Percentiles rank a stretch among this genome's conserved stretches.
Conservation (phyloP, 1,140 invertebrate species). For the Drosophila tsacasi region DNA sequence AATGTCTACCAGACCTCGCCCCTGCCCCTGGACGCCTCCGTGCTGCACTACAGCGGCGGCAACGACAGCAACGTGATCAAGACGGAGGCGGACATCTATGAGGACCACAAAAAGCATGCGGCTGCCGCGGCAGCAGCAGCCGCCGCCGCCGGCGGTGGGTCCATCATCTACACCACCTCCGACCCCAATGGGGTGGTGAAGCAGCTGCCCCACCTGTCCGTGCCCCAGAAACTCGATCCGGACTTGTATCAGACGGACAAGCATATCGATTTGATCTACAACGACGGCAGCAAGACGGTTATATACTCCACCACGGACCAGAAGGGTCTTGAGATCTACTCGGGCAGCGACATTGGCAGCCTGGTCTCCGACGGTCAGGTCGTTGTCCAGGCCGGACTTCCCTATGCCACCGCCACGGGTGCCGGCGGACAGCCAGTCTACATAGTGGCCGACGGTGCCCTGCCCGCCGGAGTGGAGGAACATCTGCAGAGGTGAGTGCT, state of each 20-base stretch:
- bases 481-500: conserved; percentile 83
- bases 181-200: conserved; percentile 85
- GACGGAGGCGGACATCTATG: conserved; percentile 81
- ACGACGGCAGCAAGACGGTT: conserved; percentile 92
- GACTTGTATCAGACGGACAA: conserved; percentile 80
- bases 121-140: conserved; percentile 50
- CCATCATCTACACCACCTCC: conserved; percentile 84
- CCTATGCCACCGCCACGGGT: conserved; percentile 74
- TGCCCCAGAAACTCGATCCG: conserved; percentile 77
- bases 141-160: conserved; percentile 53
- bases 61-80: conserved; percentile 72
- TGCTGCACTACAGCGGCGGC: conserved; percentile 77
- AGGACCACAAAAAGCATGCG: conserved; percentile 81
- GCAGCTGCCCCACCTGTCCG: conserved; percentile 86
- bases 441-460: conserved; percentile 73
- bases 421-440: conserved; percentile 80
- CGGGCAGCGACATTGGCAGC: conserved; percentile 86
- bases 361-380: conserved; percentile 84
- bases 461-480: conserved; percentile 73
- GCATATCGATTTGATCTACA: conserved; percentile 91
- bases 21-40: conserved; percentile 77
- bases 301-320: conserved; percentile 90
- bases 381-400: conserved; percentile 77
- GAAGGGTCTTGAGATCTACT: conserved; percentile 86
- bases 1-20: conserved; percentile 80